phyloP scores from a whole-genome alignment of 2,113 vertebrate species.

The Callorhinus ursinus region DNA sequence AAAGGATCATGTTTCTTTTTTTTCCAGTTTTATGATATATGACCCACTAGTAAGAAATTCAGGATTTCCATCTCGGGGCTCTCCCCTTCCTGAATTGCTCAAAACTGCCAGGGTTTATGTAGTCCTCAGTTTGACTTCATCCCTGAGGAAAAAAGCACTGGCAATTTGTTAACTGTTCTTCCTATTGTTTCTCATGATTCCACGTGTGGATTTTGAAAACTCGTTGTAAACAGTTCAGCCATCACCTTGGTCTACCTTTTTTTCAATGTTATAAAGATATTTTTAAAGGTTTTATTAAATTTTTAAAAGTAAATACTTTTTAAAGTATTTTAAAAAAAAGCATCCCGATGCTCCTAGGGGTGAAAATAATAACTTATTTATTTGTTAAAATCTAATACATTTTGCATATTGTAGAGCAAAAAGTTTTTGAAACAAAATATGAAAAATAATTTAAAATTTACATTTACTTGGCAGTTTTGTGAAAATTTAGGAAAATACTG shows the following conservation, averaged over 20 bases:
- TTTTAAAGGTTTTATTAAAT: not conserved
- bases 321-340: too few relatives aligned
- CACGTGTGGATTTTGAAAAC: not conserved
- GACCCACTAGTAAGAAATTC: not conserved
- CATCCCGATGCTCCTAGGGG: too few relatives aligned
- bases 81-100: not conserved
- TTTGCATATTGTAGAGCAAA: not conserved
- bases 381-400: not conserved
- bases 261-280: not conserved
- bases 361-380: not conserved
- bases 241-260: not conserved
- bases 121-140: not conserved
- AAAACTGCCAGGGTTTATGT: not conserved
- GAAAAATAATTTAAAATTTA: not conserved
- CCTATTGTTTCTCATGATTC: not conserved
- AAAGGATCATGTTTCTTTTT: not conserved
- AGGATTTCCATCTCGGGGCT: not conserved
- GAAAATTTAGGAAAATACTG: not conserved
- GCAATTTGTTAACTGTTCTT: not conserved
- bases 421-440: not conserved
- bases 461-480: not conserved
- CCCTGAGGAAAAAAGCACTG: not conserved
- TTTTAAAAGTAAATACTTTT: not conserved
- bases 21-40: not conserved
- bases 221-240: not conserved